Evolutionary conservation across 2,888 invertebrate species (phyloP).

Genomic region (Clusia tigrina): DNA sequence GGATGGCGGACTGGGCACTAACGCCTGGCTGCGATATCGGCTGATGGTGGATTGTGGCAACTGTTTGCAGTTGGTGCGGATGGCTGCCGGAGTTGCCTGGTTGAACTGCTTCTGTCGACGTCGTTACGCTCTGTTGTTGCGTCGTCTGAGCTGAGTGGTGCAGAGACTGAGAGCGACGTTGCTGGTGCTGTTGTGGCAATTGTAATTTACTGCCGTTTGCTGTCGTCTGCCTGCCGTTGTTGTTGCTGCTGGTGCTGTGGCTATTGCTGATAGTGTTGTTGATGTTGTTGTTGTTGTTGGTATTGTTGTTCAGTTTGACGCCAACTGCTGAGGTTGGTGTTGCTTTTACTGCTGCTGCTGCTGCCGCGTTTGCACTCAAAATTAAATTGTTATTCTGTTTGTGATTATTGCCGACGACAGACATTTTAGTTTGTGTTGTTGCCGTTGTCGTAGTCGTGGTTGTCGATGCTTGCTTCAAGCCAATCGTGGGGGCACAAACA

Average conservation of each 20-base stretch:
- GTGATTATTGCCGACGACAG: slow-evolving; percentile 4
- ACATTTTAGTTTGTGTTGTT: background rate
- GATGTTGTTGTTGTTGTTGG: slow-evolving; percentile 33
- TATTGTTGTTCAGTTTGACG: slow-evolving; percentile 26
- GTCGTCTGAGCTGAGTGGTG: slow-evolving; percentile 34
- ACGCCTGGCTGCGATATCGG: slow-evolving; percentile 3
- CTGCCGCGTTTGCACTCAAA: slow-evolving; percentile 29
- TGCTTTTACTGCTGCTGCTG: slow-evolving; percentile 49
- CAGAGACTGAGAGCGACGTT: slow-evolving; percentile 7
- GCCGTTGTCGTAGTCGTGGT: too few relatives aligned
- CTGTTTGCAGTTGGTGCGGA: slow-evolving; percentile 59
- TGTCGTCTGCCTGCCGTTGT: slow-evolving; percentile 25
- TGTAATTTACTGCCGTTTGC: slow-evolving; percentile 14
- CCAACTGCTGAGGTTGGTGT: slow-evolving; percentile 37
- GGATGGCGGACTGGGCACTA: slow-evolving; percentile 27
- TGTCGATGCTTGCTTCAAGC: too few relatives aligned
- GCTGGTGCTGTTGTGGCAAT: slow-evolving; percentile 9
- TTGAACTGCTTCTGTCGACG: slow-evolving; percentile 37
- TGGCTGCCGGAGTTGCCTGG: slow-evolving; percentile 30
- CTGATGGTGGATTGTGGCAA: slow-evolving; percentile 58
- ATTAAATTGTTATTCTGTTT: slow-evolving; percentile 14
- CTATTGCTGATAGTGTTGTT: too few relatives aligned
- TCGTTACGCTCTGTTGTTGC: slow-evolving; percentile 38
- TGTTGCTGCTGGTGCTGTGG: slow-evolving; percentile 27
- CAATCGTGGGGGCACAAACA: background rate